These are phyloP conservation scores for Heteropelma amictum DNA, from an alignment of 2,888 invertebrate genomes.

Conservation along the genomic window DNA sequence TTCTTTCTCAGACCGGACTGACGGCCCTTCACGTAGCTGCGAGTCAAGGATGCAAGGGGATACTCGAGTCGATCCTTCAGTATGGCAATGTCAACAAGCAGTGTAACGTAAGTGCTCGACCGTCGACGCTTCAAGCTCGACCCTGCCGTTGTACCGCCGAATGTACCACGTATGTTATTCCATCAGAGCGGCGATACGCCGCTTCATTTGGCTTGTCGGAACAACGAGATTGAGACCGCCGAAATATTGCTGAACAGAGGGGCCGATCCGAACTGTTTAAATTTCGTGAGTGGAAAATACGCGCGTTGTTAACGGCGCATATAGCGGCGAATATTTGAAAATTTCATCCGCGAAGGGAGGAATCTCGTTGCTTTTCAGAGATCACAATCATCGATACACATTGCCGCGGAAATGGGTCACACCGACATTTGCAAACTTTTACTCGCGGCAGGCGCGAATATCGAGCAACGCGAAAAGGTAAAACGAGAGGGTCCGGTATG, in stretches of 20 bases:
- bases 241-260: constrained; percentile 85
- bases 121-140: neutral
- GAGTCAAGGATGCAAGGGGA: constrained; percentile 84
- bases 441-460: constrained; percentile 83
- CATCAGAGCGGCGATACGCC: constrained; percentile 86
- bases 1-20: constrained; percentile 81
- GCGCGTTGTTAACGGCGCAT: neutral
- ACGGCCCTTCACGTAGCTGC: constrained; percentile 85
- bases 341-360: neutral
- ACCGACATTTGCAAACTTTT: constrained; percentile 83
- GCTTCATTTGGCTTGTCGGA: constrained; percentile 86
- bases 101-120: constrained; percentile 81
- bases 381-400: constrained; percentile 88
- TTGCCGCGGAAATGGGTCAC: constrained; percentile 86
- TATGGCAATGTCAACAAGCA: constrained; percentile 84
- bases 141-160: too few relatives aligned
- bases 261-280: constrained; percentile 85
- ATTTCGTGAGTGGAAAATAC: constrained; percentile 81
- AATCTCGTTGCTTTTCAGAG: constrained; percentile 78
- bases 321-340: too few relatives aligned
- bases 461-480: constrained; percentile 82
- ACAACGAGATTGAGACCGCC: constrained; percentile 85
- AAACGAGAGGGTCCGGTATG: neutral
- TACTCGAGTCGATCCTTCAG: constrained; percentile 83
- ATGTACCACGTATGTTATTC: too few relatives aligned